A percentile compares a stretch with the other conserved stretches of the same genome.
These are phyloP conservation scores for Chironex yamaguchii DNA, from an alignment of 30 jellyfish, hydroid and myxozoan species.

Conservation along the genomic window DNA sequence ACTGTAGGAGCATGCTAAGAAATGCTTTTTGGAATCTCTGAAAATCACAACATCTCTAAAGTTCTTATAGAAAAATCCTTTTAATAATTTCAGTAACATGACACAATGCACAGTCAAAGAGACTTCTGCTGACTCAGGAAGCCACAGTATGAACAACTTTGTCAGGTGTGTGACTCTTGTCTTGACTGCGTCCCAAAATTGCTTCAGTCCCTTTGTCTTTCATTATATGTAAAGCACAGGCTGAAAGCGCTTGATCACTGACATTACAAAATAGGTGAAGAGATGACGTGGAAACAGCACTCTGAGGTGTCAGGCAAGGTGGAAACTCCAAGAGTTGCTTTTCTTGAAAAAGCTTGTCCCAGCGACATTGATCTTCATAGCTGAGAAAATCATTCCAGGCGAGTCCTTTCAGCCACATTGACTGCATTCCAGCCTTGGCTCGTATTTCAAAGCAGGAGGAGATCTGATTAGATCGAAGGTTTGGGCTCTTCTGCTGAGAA, in stretches of 20 bases:
- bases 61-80: too few species aligned
- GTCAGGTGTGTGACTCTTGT: slow-evolving; percentile 43
- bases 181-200: slow-evolving; percentile 22
- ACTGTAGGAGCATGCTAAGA: too few species aligned
- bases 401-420: slow-evolving; percentile 36
- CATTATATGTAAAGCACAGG: slow-evolving; percentile 26
- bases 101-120: slow-evolving; percentile 23
- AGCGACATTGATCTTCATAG: slow-evolving; percentile 22
- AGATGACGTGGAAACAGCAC: slow-evolving; percentile 22
- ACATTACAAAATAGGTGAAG: slow-evolving; percentile 52
- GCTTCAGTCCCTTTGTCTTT: slow-evolving; percentile 10
- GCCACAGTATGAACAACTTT: slow-evolving; percentile 43
- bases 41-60: too few species aligned
- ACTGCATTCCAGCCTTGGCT: slow-evolving; percentile 40
- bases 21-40: too few species aligned
- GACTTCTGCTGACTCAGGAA: slow-evolving; percentile 20
- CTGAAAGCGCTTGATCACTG: slow-evolving; percentile 61
- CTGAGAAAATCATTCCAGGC: slow-evolving; percentile 39
- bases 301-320: slow-evolving; percentile 17
- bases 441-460: slow-evolving; percentile 42
- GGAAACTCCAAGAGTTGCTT: slow-evolving; percentile 43
- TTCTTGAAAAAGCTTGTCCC: slow-evolving; percentile 42
- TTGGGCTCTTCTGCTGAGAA: slow-evolving; percentile 19
- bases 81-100: too few species aligned
- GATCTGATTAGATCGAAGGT: slow-evolving; percentile 58